Conservation (phyloP, 1,140 invertebrate species). For the Tetramorium simillimum region DNA sequence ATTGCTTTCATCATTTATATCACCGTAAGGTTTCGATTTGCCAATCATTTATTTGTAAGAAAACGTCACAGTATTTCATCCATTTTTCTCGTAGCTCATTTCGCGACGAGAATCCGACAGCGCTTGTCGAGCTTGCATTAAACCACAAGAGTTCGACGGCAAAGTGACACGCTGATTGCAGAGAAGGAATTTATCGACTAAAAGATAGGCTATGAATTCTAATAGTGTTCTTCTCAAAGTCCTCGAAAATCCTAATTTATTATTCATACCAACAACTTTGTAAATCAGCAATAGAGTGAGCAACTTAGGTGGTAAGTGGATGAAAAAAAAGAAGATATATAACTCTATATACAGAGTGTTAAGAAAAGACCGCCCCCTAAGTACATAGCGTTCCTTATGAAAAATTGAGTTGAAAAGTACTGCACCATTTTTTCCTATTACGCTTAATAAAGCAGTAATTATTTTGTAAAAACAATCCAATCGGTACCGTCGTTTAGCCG, state of each 20-base stretch:
- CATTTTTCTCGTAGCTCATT: slow-evolving; percentile 26
- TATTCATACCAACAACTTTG: slow-evolving; percentile 24
- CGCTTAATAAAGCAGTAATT: no score
- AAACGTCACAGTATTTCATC: slow-evolving; percentile 1
- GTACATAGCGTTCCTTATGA: no score
- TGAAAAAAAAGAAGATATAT: neutral
- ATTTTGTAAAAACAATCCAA: no score
- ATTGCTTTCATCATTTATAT: neutral
- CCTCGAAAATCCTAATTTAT: slow-evolving; percentile 49
- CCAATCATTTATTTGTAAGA: neutral
- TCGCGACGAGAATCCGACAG: neutral
- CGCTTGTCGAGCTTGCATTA: slow-evolving; percentile 36
- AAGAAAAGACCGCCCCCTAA: no score
- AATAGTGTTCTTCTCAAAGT: slow-evolving; percentile 44
- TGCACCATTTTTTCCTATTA: no score
- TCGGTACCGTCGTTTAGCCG: no score
- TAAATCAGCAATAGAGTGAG: neutral
- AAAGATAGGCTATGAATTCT: slow-evolving; percentile 43
- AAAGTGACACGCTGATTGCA: slow-evolving; percentile 36
- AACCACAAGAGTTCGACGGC: slow-evolving; percentile 22
- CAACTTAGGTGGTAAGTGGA: slow-evolving; percentile 3
- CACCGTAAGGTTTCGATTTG: neutral
- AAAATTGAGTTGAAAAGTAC: no score
- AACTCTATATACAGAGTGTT: no score
- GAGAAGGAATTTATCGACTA: slow-evolving; percentile 29